phyloP scores from a whole-genome alignment of 2,797 vertebrate species.

The Syndactyla subalaris region DNA sequence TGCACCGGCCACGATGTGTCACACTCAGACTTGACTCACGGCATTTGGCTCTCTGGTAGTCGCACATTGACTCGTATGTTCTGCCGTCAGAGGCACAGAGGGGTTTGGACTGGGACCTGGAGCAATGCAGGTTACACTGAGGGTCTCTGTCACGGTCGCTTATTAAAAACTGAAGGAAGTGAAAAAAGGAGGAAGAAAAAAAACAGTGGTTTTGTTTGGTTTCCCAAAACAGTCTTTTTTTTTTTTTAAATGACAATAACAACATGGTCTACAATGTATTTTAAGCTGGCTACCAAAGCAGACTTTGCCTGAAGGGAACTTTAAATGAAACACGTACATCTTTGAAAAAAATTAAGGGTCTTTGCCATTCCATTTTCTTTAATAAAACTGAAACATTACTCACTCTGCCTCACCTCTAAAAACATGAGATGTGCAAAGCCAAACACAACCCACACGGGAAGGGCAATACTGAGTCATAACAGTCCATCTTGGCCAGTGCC shows the following conservation, averaged over 20 bases:
- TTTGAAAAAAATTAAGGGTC: neutral
- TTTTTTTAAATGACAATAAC: neutral
- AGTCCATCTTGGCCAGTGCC: neutral
- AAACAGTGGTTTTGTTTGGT: neutral
- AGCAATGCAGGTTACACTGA: slow-evolving; percentile 88
- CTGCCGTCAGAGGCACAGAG: slow-evolving; percentile 93
- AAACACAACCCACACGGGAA: slow-evolving; percentile 42
- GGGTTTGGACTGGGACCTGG: slow-evolving; percentile 86
- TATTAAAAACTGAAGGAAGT: slow-evolving; percentile 89
- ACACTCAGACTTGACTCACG: slow-evolving; percentile 85
- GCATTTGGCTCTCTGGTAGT: slow-evolving; percentile 95
- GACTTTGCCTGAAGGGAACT: slow-evolving; percentile 27
- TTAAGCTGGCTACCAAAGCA: neutral
- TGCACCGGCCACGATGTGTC: slow-evolving; percentile 90
- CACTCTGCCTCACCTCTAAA: slow-evolving; percentile 41
- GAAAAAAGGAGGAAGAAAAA: neutral
- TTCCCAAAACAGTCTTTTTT: neutral
- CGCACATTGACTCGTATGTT: slow-evolving; percentile 92
- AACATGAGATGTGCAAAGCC: slow-evolving; percentile 34
- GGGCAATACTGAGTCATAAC: slow-evolving; percentile 55
- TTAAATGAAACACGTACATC: neutral
- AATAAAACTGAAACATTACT: slow-evolving; percentile 46
- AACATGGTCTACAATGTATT: neutral
- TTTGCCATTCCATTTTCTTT: slow-evolving; percentile 30
- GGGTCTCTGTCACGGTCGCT: slow-evolving; percentile 88